Evolutionary conservation across 1,140 invertebrate genomes (phyloP).

Genomic region (Carposina sasakii): DNA sequence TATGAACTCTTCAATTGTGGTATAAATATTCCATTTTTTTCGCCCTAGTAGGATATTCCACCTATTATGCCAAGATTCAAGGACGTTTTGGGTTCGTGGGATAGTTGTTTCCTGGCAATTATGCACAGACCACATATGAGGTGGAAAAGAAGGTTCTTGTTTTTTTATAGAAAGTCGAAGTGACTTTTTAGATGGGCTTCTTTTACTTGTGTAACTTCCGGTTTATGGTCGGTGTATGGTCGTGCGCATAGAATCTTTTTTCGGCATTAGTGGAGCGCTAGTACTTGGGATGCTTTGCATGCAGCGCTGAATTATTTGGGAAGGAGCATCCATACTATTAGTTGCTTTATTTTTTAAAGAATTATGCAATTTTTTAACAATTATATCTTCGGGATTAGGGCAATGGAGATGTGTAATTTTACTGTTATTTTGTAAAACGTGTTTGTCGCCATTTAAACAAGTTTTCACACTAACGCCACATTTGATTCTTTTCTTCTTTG

Average conservation of each 20-base stretch:
- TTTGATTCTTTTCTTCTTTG: neutral
- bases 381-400: neutral
- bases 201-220: neutral
- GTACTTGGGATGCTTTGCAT: neutral
- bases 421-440: neutral
- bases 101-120: neutral
- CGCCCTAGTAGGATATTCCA: constrained; percentile 1
- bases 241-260: neutral
- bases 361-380: neutral
- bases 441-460: neutral
- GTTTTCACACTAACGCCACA: constrained; percentile 1
- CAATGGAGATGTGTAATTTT: neutral
- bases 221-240: neutral
- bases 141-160: neutral
- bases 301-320: constrained; percentile 3
- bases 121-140: neutral
- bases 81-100: neutral
- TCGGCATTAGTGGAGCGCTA: constrained; percentile 1
- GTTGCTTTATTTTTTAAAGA: neutral
- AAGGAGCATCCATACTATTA: neutral
- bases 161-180: neutral
- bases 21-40: constrained; percentile 2
- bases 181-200: neutral
- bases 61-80: constrained; percentile 4
- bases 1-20: neutral